phyloP scores from a whole-genome alignment of 2,113 vertebrate genomes.

The Hirundichthys speculiger region DNA sequence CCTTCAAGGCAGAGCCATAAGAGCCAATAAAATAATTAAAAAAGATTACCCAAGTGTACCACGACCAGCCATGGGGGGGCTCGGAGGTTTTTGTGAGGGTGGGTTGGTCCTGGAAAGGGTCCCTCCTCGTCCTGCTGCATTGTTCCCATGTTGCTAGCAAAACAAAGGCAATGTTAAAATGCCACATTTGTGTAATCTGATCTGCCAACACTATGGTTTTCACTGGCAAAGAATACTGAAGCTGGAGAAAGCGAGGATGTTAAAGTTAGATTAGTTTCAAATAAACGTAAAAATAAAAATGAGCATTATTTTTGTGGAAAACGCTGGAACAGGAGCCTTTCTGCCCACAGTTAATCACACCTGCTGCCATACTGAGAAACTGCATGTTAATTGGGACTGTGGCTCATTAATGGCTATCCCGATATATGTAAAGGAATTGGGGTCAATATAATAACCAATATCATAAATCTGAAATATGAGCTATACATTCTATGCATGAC shows the following conservation, averaged over 20 bases:
- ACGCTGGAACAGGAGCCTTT: too few species aligned
- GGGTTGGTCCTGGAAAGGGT: slow-evolving; percentile 97
- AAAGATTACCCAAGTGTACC: slow-evolving; percentile 91
- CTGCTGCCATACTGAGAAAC: too few species aligned
- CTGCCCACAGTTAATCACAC: too few species aligned
- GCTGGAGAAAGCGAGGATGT: background rate
- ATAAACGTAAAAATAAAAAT: too few species aligned
- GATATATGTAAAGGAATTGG: too few species aligned
- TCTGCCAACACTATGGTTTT: background rate
- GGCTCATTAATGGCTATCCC: too few species aligned
- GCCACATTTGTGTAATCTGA: background rate
- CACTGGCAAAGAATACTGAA: background rate
- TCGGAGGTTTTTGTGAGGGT: slow-evolving; percentile 97
- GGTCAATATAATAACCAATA: background rate
- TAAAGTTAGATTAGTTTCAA: background rate
- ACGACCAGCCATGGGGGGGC: slow-evolving; percentile 95
- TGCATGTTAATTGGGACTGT: too few species aligned
- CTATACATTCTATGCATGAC: background rate
- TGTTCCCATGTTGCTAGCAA: slow-evolving; percentile 92
- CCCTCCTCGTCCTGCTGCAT: slow-evolving; percentile 88
- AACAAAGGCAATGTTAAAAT: slow-evolving; percentile 28
- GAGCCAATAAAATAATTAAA: background rate
- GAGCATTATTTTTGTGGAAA: too few species aligned
- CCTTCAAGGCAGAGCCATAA: background rate
- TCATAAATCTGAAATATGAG: background rate